A percentile compares a stretch with the other conserved stretches of the same genome.
These are phyloP conservation scores for Brachypteracias leptosomus DNA, from an alignment of 2,113 vertebrate genomes.

Conservation along the genomic window DNA sequence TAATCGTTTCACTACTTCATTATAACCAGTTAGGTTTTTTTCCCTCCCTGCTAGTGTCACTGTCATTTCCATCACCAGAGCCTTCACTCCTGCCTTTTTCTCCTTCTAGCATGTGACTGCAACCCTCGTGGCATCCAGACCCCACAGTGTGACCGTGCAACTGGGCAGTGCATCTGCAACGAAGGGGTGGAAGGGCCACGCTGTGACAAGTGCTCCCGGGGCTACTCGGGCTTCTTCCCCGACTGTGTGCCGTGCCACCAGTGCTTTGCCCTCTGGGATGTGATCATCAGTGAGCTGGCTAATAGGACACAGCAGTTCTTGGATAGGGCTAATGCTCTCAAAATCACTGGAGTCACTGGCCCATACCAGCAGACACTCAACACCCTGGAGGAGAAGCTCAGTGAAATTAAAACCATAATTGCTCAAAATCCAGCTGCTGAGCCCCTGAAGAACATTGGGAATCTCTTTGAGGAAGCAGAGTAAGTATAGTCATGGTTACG, in stretches of 20 bases:
- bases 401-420: slow-evolving; percentile 80
- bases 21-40: neutral
- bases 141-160: slow-evolving; percentile 85
- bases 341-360: slow-evolving; percentile 85
- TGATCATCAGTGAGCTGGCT: slow-evolving; percentile 82
- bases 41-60: neutral
- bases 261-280: slow-evolving; percentile 93
- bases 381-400: slow-evolving; percentile 82
- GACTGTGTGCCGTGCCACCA: slow-evolving; percentile 89
- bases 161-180: slow-evolving; percentile 85
- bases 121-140: slow-evolving; percentile 84
- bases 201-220: slow-evolving; percentile 89
- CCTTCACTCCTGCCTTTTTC: neutral
- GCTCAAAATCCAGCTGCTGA: slow-evolving; percentile 87
- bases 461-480: slow-evolving; percentile 90
- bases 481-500: slow-evolving; percentile 63
- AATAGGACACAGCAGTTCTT: slow-evolving; percentile 89
- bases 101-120: slow-evolving; percentile 88
- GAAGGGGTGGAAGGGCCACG: slow-evolving; percentile 85
- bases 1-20: neutral
- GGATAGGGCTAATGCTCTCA: slow-evolving; percentile 87
- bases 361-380: slow-evolving; percentile 84
- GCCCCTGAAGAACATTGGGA: slow-evolving; percentile 87
- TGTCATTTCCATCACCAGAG: neutral
- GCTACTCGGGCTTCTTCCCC: slow-evolving; percentile 89